These are phyloP conservation scores for Aporrectodea caliginosa DNA, from an alignment of 1,140 invertebrate genomes.

Conservation along the genomic window DNA sequence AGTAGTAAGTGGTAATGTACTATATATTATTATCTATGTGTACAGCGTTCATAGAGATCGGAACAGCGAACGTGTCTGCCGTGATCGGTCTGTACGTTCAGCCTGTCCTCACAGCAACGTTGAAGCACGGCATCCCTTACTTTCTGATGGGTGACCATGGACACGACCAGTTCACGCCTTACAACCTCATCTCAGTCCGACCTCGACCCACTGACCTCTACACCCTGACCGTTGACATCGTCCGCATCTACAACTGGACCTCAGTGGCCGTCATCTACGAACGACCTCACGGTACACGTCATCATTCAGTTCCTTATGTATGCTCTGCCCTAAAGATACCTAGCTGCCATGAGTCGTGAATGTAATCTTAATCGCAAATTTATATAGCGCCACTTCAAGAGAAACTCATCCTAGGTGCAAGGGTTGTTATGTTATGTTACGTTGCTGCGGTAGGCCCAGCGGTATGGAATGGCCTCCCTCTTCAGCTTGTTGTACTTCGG, in stretches of 20 bases:
- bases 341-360: too few species aligned
- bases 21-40: too few species aligned
- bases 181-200: constrained; percentile 16
- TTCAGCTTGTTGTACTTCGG: too few species aligned
- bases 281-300: constrained; percentile 8
- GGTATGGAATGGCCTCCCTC: too few species aligned
- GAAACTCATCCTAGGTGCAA: too few species aligned
- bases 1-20: not conserved
- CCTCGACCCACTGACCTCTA: constrained; percentile 10
- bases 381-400: too few species aligned
- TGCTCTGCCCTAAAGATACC: too few species aligned
- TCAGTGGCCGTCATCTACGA: constrained; percentile 18
- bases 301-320: too few species aligned
- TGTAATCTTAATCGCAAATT: too few species aligned
- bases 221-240: constrained; percentile 8
- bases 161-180: constrained; percentile 7
- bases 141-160: constrained; percentile 7
- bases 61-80: constrained; percentile 13
- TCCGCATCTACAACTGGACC: constrained; percentile 4
- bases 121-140: constrained; percentile 12
- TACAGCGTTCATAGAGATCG: constrained; percentile 24
- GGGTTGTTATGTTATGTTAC: too few species aligned
- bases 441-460: too few species aligned
- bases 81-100: constrained; percentile 15
- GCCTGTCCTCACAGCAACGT: constrained; percentile 11